phyloP scores from a whole-genome alignment of 37 sponge, comb jelly and placozoan species.

The Oscarella lobularis region DNA sequence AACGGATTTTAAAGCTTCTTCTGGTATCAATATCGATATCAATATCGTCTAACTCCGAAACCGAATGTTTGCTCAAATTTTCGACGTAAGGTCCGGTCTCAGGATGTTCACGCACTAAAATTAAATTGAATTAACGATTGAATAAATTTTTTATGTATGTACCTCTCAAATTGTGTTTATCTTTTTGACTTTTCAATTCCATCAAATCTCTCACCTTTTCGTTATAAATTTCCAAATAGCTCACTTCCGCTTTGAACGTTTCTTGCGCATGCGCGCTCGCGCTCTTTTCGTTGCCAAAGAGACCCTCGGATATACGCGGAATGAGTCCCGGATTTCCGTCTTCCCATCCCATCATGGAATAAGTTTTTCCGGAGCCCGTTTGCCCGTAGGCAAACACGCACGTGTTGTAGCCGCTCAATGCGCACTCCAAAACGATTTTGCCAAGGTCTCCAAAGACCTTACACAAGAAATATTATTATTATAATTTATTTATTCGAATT shows the following conservation, averaged over 20 bases:
- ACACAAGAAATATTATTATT: neutral
- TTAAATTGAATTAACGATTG: neutral
- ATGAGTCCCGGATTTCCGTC: conserved; percentile 5
- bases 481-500: neutral
- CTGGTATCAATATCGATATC: too few species aligned
- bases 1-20: too few species aligned
- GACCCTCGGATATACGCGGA: conserved; percentile 3
- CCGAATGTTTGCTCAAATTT: conserved; percentile 56
- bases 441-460: conserved; percentile 67
- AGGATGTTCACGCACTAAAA: conserved; percentile 73
- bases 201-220: conserved; percentile 75
- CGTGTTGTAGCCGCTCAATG: conserved; percentile 68
- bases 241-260: conserved; percentile 15
- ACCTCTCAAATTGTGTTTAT: conserved; percentile 2
- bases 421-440: conserved; percentile 44
- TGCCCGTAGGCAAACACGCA: conserved; percentile 92
- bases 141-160: neutral
- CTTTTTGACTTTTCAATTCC: too few species aligned
- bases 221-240: conserved; percentile 90
- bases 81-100: conserved; percentile 84
- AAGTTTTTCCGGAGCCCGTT: conserved; percentile 82
- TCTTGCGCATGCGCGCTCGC: neutral
- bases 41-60: too few species aligned
- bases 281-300: neutral
- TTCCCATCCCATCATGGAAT: conserved; percentile 79